Base-by-base conservation (phyloP, 1,140 invertebrate genomes). In the Calephelis nemesis region DNA sequence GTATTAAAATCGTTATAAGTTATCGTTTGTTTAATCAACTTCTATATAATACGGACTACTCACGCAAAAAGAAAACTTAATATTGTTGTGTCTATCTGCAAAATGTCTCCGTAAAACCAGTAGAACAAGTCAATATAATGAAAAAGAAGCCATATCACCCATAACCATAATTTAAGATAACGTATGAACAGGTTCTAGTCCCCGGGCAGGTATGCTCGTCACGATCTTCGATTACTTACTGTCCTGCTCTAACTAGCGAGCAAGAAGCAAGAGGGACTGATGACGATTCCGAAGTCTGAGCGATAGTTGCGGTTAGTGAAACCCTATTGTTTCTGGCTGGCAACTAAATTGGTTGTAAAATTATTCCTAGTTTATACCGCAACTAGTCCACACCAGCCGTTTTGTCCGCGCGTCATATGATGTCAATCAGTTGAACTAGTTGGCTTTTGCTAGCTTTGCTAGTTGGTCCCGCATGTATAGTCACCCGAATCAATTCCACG, bases 251-350 rank as follows among this genome's bases (percentile, higher is more conserved):
- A 40, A 65, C 65, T 19, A 45, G 8, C 39, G n/a, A 52, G 30
- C 47, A 63, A 67, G 50, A 50, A 74, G 68, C n/a, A 39, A 62
- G 70, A 74, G 9, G 42, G 58, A 71, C 48, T 40, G 63, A 52
- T 67, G 68, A 48, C 65, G 54, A 68, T 68, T 70, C 64, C 49
- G 65, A 63, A 66, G 63, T 67, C 64, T 50, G 39, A 64, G 62
- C 62, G 45, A 62, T 62, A 64, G 54, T 74, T 83, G 84, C 69
- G 85, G 85, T 85, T 74, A 80, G 63, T 63, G 85, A 87, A 84
- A 79, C 84, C 82, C 69, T 76, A 80, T 77, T 79, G 70, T 74
- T 74, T 69, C 68, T 67, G 62, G 45, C 47, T 48, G 66, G 70
- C 19, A 11, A 39, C 52, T 39, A 11, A 58, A 58, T 30, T 62